Conservation (phyloP, 1,140 invertebrate genomes). For the Polypedilum pembai region DNA sequence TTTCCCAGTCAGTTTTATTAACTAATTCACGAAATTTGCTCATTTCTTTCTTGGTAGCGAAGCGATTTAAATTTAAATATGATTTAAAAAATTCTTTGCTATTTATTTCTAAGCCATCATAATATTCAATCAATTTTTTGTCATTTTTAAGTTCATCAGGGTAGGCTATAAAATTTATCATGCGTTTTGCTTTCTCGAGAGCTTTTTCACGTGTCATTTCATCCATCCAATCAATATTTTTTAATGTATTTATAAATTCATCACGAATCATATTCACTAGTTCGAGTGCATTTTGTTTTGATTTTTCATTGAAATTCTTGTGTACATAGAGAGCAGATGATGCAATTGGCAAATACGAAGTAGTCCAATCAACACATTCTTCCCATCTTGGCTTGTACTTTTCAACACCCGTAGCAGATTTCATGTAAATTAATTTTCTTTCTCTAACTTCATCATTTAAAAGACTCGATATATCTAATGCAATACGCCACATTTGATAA, state of each 20-base stretch:
- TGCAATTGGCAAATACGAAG: neutral
- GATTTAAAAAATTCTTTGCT: constrained; percentile 31
- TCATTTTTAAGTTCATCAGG: constrained; percentile 47
- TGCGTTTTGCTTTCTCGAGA: constrained; percentile 40
- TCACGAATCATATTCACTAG: constrained; percentile 52
- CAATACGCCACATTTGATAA: neutral
- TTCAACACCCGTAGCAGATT: neutral
- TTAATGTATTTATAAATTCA: constrained; percentile 43
- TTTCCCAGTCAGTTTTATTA: constrained; percentile 33
- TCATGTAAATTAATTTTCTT: neutral
- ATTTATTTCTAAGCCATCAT: constrained; percentile 48
- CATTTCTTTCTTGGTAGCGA: neutral
- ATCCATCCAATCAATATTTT: constrained; percentile 53
- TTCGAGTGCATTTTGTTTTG: constrained; percentile 46
- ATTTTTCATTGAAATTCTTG: constrained; percentile 45
- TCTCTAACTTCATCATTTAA: neutral
- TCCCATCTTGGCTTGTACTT: constrained; percentile 3
- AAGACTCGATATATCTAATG: neutral
- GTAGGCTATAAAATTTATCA: constrained; percentile 44
- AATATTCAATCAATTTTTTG: constrained; percentile 45
- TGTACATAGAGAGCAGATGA: constrained; percentile 39
- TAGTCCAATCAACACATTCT: neutral
- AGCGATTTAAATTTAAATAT: neutral
- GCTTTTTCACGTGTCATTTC: constrained; percentile 44
- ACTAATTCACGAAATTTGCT: constrained; percentile 29